Evolutionary conservation across 2,113 vertebrate species (phyloP), one percentile per base, ranked within the genome.

Genomic region (Uria lomvia): DNA sequence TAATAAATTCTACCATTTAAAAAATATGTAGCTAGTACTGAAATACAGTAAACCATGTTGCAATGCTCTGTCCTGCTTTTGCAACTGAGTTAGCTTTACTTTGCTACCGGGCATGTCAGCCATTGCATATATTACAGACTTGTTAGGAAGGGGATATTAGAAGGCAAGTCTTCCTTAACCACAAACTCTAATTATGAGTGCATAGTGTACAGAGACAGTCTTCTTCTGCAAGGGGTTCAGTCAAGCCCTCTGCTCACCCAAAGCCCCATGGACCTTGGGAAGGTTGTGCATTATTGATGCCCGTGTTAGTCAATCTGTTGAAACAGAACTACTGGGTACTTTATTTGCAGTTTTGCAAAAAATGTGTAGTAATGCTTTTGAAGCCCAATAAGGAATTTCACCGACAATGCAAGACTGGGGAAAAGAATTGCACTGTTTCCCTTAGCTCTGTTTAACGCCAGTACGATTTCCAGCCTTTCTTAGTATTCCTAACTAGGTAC

Each of bases 251-350:
- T 83, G 67, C 72, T 86, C 55, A 50, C 29, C 22, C 38, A 62
- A 42, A 73, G 15, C 20, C n/a, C 43, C 0, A 0, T 21, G 73
- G 36, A 50, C 22, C 14, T 56, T 40, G 38, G 12, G 30, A 88
- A 6, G 15, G 15, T 14, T 86, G 47, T 71, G 16, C 18, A 36
- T 88, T 77, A 42, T 27, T 88, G 40, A 56, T 77, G 29, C 4
- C 71, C 8, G 1, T 21, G 34, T 20, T 60, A 63, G 40, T n/a
- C 68, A 77, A 6, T 27, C 12, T 70, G 49, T 76, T 36, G 12
- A 50, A 17, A 26, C 45, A 59, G 29, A 70, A 32, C 6, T 18
- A 15, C 38, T 17, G 26, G 6, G 24, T 3, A 2, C 47, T 86
- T 73, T n/a, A 16, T 62, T 67, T 67, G 20, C 17, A 52, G 14